Evolutionary conservation across 1,140 invertebrate genomes (phyloP), one percentile per base, ranked within the genome.

Genomic region (Argopecten irradians): DNA sequence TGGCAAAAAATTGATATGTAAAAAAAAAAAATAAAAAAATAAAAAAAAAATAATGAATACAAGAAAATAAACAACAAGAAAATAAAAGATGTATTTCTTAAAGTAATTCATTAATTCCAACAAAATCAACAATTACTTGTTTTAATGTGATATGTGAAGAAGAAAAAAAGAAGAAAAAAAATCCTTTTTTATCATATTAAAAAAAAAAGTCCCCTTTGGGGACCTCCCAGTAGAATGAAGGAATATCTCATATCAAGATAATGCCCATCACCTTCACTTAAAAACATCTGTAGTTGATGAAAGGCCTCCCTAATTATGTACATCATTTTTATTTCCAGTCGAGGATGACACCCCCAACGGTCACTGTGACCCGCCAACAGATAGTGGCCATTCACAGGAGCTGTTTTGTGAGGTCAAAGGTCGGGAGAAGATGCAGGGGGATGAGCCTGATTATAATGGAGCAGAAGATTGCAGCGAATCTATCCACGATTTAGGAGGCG

Each of bases 211-310:
- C 55, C 55, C 55, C 55, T 28, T 71, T 71, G 22, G 55, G 55
- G 55, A 71, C 55, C 55, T 71, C 55, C 2, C 28, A 11, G 11
- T 5, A 1, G 55, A 2, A 8, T 1, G n/a, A 28, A 71, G 55
- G 55, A 71, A 71, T 71, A 71, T 71, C 55, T 28, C 55, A n/a
- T 71, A 71, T 71, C 55, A 71, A 71, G 55, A 71, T 71, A 28
- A 71, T 71, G 28, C 28, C 22, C 55, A 71, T 71, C 55, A 71
- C 55, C 55, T 71, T 71, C 55, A 71, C 55, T 71, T 71, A 71
- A 71, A 71, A 71, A 71, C 55, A 71, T 71, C 55, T 71, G 55
- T 71, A 71, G 22, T 71, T 71, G 55, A 71, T 71, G 55, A 71
- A 71, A 71, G 22, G 1, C 55, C n/a, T 71, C 22, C n/a, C 55